Evolutionary conservation across 2,113 vertebrate species (phyloP).

Genomic region (Ancistrus triradiatus): DNA sequence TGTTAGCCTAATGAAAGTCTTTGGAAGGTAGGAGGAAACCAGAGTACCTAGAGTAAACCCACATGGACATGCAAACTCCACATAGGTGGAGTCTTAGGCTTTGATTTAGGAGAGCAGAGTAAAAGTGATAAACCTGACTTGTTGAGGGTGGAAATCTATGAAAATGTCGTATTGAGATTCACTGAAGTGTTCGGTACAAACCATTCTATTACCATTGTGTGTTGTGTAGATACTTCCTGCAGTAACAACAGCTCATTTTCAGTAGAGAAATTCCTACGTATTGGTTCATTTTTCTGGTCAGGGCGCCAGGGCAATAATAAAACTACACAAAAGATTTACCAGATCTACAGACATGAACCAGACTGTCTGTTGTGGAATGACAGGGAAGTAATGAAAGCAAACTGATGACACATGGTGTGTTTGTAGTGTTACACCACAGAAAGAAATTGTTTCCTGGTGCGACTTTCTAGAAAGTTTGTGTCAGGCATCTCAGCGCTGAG

Average conservation of each 20-base stretch:
- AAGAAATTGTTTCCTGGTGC: constrained; percentile 27
- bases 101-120: too few species aligned
- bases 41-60: too few species aligned
- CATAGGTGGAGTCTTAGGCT: too few species aligned
- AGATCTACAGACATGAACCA: neutral
- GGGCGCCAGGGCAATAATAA: too few species aligned
- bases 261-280: neutral
- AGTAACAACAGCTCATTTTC: constrained; percentile 11
- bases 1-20: too few species aligned
- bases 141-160: too few species aligned
- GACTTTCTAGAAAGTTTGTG: constrained; percentile 4
- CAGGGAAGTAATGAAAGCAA: constrained; percentile 25
- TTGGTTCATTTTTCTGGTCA: constrained; percentile 17
- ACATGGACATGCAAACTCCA: too few species aligned
- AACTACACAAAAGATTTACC: constrained; percentile 57
- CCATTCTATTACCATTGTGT: too few species aligned
- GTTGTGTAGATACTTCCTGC: neutral
- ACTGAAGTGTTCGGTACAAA: too few species aligned
- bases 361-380: constrained; percentile 8
- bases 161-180: too few species aligned
- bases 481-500: neutral
- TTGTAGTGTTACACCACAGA: neutral
- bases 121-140: too few species aligned
- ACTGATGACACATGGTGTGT: constrained; percentile 36
- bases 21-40: too few species aligned